These are phyloP conservation scores for Diarsia brunnea DNA, from an alignment of 2,888 invertebrate genomes.

Conservation along the genomic window DNA sequence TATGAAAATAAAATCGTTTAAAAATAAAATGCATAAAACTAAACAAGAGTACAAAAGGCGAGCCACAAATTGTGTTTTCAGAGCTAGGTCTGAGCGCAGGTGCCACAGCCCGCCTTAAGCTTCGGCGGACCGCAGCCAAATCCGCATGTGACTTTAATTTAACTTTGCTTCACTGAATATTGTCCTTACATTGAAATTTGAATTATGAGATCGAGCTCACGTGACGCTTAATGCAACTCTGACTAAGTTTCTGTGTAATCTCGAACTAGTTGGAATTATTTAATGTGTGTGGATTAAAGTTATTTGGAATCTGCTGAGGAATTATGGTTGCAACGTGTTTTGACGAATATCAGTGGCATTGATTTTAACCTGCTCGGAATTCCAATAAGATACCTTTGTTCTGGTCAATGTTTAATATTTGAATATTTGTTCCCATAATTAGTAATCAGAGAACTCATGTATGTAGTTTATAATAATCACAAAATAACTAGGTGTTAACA, in stretches of 20 bases:
- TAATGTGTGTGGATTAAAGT: constrained; percentile 38
- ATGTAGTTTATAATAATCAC: not conserved
- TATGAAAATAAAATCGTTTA: constrained; percentile 68
- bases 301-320: constrained; percentile 3
- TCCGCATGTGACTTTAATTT: constrained; percentile 89
- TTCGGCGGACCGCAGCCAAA: constrained; percentile 82
- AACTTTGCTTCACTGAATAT: constrained; percentile 87
- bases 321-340: not conserved
- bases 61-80: constrained; percentile 87
- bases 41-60: constrained; percentile 84
- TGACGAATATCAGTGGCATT: not conserved
- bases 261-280: constrained; percentile 24
- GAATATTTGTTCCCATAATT: not conserved
- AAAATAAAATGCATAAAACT: constrained; percentile 84
- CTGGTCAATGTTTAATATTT: not conserved
- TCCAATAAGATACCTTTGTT: not conserved
- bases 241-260: constrained; percentile 56
- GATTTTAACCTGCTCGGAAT: not conserved
- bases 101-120: constrained; percentile 83
- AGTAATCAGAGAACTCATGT: not conserved
- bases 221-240: constrained; percentile 61
- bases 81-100: constrained; percentile 82
- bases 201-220: constrained; percentile 68
- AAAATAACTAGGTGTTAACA: not conserved
- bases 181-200: constrained; percentile 84